Evolutionary conservation across 92 coral and sea anemone species (phyloP), one percentile per base, ranked within the genome.

Genomic region (Palythoa caribaeorum): DNA sequence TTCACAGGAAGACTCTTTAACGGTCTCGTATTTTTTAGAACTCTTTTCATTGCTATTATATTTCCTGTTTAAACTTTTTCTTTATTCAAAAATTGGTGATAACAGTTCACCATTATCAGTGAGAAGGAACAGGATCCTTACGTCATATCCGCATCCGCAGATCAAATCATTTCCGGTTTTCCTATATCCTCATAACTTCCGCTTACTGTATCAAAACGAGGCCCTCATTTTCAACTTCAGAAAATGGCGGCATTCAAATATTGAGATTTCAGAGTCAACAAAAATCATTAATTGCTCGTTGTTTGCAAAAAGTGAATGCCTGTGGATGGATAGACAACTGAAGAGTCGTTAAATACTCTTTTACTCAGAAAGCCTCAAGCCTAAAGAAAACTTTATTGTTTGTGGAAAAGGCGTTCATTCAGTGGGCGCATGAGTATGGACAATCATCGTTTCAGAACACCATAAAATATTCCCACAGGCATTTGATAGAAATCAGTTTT

Each of bases 211-310:
- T 38, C 12, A 68, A 81, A 68, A 81, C 86, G 86, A 81, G 86
- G 73, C 74, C 76, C 48, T 6, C 21, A 3, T 19, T 63, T 63
- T 63, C 70, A 16, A 63, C 37, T 63, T 44, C 11, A 19, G 73
- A 81, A 81, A 81, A 81, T 81, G 86, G 86, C 86, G 86, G 86
- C 75, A 81, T 66, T 81, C 47, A 68, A 63, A 66, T 16, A 19
- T 12, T 44, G 35, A 21, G 6, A 19, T 12, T 1, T 17, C 70
- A 47, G 59, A 65, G 86, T 81, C 86, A 81, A 81, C 86, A 81
- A 81, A 68, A 28, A 81, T 28, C 47, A 44, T 55, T 28, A 65
- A 47, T 74, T 44, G 44, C 47, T 81, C 50, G 39, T 47, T 51
- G 14, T 81, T 63, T 35, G 21, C 72, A 44, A 62, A 19, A 52